Evolutionary conservation across 2,797 vertebrate genomes (phyloP).

Genomic region (Scolopax bukidnonensis): DNA sequence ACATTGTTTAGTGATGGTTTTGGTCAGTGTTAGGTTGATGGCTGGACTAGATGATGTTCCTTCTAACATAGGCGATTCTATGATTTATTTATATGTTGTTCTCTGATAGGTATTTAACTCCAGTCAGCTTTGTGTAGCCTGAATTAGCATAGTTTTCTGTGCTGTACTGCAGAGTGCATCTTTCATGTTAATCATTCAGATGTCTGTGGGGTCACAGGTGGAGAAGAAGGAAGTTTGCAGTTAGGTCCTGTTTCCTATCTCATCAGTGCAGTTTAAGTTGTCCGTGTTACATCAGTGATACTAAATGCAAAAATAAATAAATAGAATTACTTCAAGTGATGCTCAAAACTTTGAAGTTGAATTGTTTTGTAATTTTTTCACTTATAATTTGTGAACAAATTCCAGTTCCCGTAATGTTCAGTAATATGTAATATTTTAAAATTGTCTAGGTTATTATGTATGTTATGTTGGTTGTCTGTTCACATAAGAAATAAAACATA

Average conservation of each 20-base stretch:
- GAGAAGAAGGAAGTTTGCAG: neutral
- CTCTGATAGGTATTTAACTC: neutral
- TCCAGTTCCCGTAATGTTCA: neutral
- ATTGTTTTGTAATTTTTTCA: neutral
- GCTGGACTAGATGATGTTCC: too few relatives aligned
- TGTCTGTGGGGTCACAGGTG: neutral
- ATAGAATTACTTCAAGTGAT: neutral
- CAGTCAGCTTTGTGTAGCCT: neutral
- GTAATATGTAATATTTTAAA: neutral
- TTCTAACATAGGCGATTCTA: too few relatives aligned
- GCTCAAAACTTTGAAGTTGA: neutral
- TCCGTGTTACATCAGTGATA: neutral
- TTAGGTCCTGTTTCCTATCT: neutral
- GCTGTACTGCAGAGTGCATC: neutral
- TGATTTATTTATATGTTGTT: neutral
- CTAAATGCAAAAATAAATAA: neutral
- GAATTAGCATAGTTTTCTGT: fast-evolving
- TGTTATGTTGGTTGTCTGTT: neutral
- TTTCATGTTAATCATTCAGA: neutral
- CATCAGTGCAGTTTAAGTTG: neutral
- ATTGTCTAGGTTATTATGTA: neutral
- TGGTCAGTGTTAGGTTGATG: too few relatives aligned
- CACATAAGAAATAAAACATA: neutral
- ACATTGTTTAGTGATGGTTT: too few relatives aligned
- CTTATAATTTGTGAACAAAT: neutral